Evolutionary conservation across 2,888 invertebrate genomes (phyloP), one percentile per base, ranked within the genome.

Genomic region (Tethea ocularis): DNA sequence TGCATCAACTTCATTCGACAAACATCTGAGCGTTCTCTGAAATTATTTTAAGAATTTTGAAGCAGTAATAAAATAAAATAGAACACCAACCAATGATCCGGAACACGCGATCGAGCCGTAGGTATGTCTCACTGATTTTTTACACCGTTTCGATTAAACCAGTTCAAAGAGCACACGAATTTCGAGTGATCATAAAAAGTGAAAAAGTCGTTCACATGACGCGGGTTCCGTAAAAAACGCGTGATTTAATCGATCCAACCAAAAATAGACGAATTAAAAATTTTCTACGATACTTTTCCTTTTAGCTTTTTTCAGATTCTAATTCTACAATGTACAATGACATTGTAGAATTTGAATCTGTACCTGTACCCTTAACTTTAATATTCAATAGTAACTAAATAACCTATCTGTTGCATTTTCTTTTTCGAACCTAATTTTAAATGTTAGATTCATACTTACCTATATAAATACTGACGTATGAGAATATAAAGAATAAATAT

Each of bases 121-220:
- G 69, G 75, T 82, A 81, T 80, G 81, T 85, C 80, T 71, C 78
- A 71, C 64, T 75, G 67, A 75, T 80, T 87, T 87, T 88, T 87
- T 86, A 83, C 80, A 66, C 68, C 69, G 75, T 76, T 83, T 86
- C 85, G 82, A 85, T 86, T 78, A 83, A 87, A 87, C 84, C 85
- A 88, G 88, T 89, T 89, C 88, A 89, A 88, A 89, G 89, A 90
- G 87, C 88, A 87, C 80, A 83, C 83, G 83, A 84, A 84, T 86
- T 83, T 81, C 75, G 78, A 82, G 76, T 68, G 77, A 79, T 69
- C 65, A 63, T 75, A 76, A 82, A 83, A 86, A 85, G 20, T 46
- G 75, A 81, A 76, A 72, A 60, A 66, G 62, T 64, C 63, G 64
- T 64, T 68, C 67, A 64, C 71, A 65, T 63, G 52, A 63, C 59